Percentiles rank a stretch among this genome's conserved stretches.
Conservation (phyloP, 2,797 vertebrate genomes). For the Bovichtus variegatus region DNA sequence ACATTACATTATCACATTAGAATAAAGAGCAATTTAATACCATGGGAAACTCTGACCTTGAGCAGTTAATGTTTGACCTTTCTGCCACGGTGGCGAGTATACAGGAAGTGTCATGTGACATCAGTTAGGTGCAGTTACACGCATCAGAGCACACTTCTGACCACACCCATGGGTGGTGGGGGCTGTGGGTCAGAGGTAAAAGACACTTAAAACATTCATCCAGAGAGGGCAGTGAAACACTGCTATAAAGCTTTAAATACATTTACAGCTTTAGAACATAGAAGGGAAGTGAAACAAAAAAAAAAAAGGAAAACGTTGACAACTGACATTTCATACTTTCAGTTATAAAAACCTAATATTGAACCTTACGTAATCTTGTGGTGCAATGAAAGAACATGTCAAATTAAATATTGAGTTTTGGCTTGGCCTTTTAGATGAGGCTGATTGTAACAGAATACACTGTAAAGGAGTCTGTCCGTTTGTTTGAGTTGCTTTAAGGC, state of each 20-base stretch:
- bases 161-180: too few relatives aligned
- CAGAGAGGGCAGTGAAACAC: background rate
- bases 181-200: background rate
- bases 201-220: background rate
- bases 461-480: background rate
- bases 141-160: background rate
- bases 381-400: background rate
- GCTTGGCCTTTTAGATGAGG: background rate
- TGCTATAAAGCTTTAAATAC: background rate
- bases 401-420: constrained; percentile 1
- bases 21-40: background rate
- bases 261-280: background rate
- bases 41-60: background rate
- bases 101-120: too few relatives aligned
- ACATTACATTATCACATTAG: too few relatives aligned
- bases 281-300: background rate
- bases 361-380: background rate
- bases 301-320: background rate
- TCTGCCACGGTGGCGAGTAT: background rate
- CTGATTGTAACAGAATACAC: background rate
- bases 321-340: background rate
- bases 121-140: background rate
- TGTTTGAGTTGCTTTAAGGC: background rate
- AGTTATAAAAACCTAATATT: background rate
- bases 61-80: background rate